Evolutionary conservation across 2,888 invertebrate genomes (phyloP), one percentile per base, ranked within the genome.

Genomic region (Andrena bicolor): DNA sequence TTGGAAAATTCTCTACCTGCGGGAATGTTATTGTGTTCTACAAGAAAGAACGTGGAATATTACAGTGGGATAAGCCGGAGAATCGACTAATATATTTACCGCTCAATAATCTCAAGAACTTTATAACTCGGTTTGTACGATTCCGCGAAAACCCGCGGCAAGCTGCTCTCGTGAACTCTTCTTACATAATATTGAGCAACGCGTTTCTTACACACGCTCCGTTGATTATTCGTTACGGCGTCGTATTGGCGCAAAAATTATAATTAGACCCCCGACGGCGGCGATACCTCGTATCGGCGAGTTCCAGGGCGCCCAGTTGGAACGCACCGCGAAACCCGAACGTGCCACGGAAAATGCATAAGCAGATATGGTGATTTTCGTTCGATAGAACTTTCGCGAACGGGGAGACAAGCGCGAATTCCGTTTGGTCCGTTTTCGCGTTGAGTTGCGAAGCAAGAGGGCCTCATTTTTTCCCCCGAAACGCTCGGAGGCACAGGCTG

Each of bases 241-340:
- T 51, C 8, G 61, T 41, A 65, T 76, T 74, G 69, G 60, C 60
- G 78, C 20, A 70, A 83, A 87, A 85, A 80, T 81, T 80, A 79
- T 82, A 80, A 84, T 86, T 80, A 82, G 78, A 68, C n/a, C 49
- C 56, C 16, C 64, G 48, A 7, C 16, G 8, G 32, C 63, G 30
- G 41, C 23, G 51, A 51, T 61, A 51, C 53, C 35, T 28, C 28
- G 69, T 61, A 20, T 66, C 30, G 35, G 30, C 26, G 63, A 58
- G 51, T 6, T 26, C n/a, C 7, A 30, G 6, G 13, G 1, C 5
- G 41, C 53, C 32, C 28, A 28, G 20, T 58, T n/a, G n/a, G 28
- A 10, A 20, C 6, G 35, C 69, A 26, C 20, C 53, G 16, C 26
- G 61, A 28, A 60, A n/a, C 32, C 26, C 56, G 26, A 70, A 70